These are phyloP conservation scores for Alcis repandata DNA, from an alignment of 2,888 invertebrate species.

Conservation along the genomic window DNA sequence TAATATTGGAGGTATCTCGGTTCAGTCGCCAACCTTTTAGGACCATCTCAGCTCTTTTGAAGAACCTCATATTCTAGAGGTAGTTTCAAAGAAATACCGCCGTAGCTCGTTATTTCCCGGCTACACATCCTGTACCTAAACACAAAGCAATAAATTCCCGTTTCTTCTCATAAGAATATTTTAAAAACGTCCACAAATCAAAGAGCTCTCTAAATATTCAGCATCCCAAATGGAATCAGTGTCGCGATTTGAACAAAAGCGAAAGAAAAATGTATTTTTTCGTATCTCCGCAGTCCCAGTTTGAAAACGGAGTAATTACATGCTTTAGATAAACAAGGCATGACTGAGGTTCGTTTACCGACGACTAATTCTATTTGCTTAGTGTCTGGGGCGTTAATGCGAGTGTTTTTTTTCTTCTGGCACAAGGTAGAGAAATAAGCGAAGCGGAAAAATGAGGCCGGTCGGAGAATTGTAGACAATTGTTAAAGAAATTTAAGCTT, in stretches of 20 bases:
- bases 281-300: constrained; percentile 16
- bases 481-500: too few relatives aligned
- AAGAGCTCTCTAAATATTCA: constrained; percentile 36
- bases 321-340: constrained; percentile 59
- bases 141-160: not conserved
- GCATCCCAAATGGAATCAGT: constrained; percentile 32
- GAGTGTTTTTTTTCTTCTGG: constrained; percentile 53
- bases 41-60: too few relatives aligned
- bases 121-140: not conserved
- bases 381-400: constrained; percentile 65
- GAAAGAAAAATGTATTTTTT: constrained; percentile 31
- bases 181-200: constrained; percentile 27
- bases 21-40: too few relatives aligned
- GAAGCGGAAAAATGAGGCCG: not conserved
- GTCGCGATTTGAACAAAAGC: constrained; percentile 25
- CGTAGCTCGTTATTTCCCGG: too few relatives aligned
- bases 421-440: constrained; percentile 40
- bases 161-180: constrained; percentile 1
- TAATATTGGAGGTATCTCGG: too few relatives aligned
- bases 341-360: constrained; percentile 63
- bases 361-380: constrained; percentile 70
- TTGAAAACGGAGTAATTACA: constrained; percentile 57
- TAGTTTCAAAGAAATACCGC: too few relatives aligned
- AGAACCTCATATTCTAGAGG: too few relatives aligned
- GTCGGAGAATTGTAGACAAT: not conserved